A percentile compares a stretch with the other conserved stretches of the same genome.
Conservation (phyloP, 2,888 invertebrate genomes). For the Philereme transversata region DNA sequence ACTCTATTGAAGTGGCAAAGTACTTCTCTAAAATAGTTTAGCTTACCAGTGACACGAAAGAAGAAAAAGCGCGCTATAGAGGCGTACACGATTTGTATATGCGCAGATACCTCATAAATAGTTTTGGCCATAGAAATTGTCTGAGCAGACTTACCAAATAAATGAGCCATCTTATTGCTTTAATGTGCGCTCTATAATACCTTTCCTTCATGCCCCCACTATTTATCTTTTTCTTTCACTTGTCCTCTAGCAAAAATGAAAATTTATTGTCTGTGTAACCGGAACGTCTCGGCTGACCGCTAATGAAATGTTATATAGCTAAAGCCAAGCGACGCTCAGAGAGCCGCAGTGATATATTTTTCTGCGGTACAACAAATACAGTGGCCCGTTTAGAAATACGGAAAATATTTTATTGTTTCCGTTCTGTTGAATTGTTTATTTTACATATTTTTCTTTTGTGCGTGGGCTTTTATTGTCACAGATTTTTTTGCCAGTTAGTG, state of each 20-base stretch:
- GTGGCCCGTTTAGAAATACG: constrained; percentile 35
- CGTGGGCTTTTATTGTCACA: constrained; percentile 7
- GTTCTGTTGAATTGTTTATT: constrained; percentile 31
- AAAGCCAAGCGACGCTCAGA: constrained; percentile 42
- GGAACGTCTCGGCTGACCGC: constrained; percentile 65
- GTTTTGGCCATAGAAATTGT: too few species aligned
- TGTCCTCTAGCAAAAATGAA: constrained; percentile 76
- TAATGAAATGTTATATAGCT: constrained; percentile 75
- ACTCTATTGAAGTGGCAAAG: too few species aligned
- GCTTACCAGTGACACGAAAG: too few species aligned
- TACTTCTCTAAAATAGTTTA: too few species aligned
- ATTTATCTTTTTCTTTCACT: constrained; percentile 78
- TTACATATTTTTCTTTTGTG: constrained; percentile 21
- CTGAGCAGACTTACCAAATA: neutral
- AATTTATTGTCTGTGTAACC: constrained; percentile 74
- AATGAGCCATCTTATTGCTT: neutral
- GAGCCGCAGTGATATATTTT: constrained; percentile 52
- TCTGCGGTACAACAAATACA: constrained; percentile 47
- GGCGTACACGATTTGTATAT: too few species aligned
- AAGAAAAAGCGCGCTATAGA: too few species aligned
- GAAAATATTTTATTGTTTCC: constrained; percentile 40
- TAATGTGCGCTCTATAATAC: constrained; percentile 5
- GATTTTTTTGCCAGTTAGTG: neutral
- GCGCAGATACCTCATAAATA: too few species aligned
- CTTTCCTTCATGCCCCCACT: constrained; percentile 39